Percentiles rank a stretch among this genome's conserved stretches.
Conservation (phyloP, 2,113 vertebrate species). For the Orycteropus afer region DNA sequence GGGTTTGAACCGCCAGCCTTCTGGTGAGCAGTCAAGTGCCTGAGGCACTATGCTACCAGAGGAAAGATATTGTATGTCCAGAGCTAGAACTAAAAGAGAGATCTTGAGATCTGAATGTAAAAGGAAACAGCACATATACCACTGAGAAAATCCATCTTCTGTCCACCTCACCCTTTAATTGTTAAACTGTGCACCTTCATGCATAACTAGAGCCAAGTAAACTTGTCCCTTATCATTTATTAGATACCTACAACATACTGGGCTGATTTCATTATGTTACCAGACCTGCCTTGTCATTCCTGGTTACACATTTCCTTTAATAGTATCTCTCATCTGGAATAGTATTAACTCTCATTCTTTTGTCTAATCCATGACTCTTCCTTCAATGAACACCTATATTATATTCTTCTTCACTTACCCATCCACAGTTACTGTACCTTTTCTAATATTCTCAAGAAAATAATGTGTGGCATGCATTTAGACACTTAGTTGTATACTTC, state of each 20-base stretch:
- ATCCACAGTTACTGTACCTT: background rate
- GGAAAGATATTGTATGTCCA: background rate
- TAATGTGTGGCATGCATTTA: background rate
- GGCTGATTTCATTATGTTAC: background rate
- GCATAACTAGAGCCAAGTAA: background rate
- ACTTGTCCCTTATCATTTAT: background rate
- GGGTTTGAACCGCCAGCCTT: too few species aligned
- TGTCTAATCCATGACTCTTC: background rate
- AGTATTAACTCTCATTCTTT: background rate
- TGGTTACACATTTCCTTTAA: background rate
- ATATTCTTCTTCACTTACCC: background rate
- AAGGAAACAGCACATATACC: background rate
- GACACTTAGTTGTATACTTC: background rate
- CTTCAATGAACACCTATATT: background rate
- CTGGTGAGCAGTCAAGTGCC: too few species aligned
- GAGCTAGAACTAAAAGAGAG: background rate
- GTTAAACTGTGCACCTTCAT: background rate
- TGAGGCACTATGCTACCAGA: too few species aligned
- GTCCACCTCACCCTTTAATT: background rate
- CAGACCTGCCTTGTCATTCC: background rate
- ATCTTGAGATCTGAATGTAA: background rate
- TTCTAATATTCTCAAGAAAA: background rate
- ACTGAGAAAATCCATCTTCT: background rate
- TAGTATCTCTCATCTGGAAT: background rate
- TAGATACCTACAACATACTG: background rate